Percentiles rank a stretch among this genome's conserved stretches.
These are phyloP conservation scores for Galeopterus variegatus DNA, from an alignment of 2,113 vertebrate genomes.

Conservation along the genomic window DNA sequence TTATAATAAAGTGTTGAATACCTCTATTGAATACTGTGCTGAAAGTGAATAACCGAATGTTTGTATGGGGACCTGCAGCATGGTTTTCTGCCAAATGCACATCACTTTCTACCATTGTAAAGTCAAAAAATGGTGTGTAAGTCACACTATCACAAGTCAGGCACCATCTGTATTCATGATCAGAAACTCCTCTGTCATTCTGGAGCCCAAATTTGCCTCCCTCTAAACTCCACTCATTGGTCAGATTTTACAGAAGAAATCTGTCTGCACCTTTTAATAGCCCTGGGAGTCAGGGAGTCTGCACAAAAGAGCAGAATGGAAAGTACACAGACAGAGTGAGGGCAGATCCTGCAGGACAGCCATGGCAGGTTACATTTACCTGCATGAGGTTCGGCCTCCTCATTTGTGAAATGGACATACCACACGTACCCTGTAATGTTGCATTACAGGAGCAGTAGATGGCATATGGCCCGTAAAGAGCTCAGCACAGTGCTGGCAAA, in stretches of 20 bases:
- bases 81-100: too few species aligned
- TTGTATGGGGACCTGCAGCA: too few species aligned
- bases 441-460: neutral
- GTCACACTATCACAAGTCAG: too few species aligned
- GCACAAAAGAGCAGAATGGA: neutral
- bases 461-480: fast-evolving
- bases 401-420: neutral
- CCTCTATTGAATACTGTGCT: too few species aligned
- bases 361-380: neutral
- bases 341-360: neutral
- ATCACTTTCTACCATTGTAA: too few species aligned
- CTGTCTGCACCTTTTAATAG: neutral
- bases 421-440: neutral
- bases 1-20: too few species aligned
- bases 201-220: neutral
- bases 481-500: neutral
- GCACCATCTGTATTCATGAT: neutral
- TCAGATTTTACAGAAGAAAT: neutral
- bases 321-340: neutral
- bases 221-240: neutral
- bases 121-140: too few species aligned
- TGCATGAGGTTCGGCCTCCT: neutral
- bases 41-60: too few species aligned
- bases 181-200: neutral
- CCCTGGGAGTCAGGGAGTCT: neutral